Base-by-base conservation (phyloP, 2,888 invertebrate genomes). In the Erannis defoliaria region DNA sequence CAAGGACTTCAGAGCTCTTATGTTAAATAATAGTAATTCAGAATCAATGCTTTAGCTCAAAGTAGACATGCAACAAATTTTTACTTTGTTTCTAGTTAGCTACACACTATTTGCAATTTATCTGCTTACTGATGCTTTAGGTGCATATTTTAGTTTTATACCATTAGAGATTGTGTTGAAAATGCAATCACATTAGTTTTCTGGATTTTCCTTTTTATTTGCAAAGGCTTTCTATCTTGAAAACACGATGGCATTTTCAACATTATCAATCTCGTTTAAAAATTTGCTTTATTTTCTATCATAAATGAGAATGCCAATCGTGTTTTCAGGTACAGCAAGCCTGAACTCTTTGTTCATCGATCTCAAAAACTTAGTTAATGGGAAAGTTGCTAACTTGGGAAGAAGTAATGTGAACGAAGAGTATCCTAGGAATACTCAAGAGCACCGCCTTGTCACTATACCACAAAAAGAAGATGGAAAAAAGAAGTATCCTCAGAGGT, bases 221-320 rank as follows among this genome's bases (percentile, higher is more conserved):
- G 85, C 85, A 85, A 86, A 76, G 75, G 81, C 81, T 84, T 84
- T 74, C 77, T 76, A 73, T 78, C 83, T 84, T 87, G 92, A 89
- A 93, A 93, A 89, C 93, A 93, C 89, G 93, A 92, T 91, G 93
- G 93, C 93, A 93, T 93, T 93, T 93, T 93, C 93, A 92, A 92
- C 93, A 91, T 87, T 81, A 74, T 72, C 68, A 56, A 72, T 74
- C 68, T 80, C 55, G 31, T 50, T 68, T 71, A 66, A 40, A 59
- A 67, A 56, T 68, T 67, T 72, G 66, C 76, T 69, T 72, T 69
- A 59, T 68, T 56, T 64, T 45, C 49, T 64, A 53, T 66, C 72
- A 72, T 74, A 82, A 86, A 81, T 88, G 91, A 93, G 91, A 93
- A 93, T 92, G 90, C 87, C 93, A 87, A 91, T 90, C 93, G 90